Evolutionary conservation across 2,113 vertebrate species (phyloP), one percentile per base, ranked within the genome.

Genomic region (Coreoperca whiteheadi): DNA sequence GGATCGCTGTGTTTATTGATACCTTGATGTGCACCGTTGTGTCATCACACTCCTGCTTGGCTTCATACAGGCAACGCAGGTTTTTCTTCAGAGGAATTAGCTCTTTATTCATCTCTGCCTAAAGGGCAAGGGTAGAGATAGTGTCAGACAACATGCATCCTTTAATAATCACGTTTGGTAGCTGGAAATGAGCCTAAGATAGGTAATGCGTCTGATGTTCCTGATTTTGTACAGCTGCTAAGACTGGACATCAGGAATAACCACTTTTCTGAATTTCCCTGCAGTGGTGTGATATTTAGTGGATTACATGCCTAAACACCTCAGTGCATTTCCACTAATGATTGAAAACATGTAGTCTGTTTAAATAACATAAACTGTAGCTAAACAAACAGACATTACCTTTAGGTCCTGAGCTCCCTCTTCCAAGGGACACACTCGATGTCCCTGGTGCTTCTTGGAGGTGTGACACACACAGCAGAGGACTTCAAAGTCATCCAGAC

Each of bases 401-500:
- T 94, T 96, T 16, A 95, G 94, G 68, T 96, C 95, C 28, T 93
- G 93, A 0, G 95, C 93, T 8, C 93, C 96, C 84, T 96, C 96
- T 0, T 96, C 95, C 64, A 96, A 20, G 0, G 95, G 96, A 79
- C 93, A 94, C 46, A 96, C 85, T n/a, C 64, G 5, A 74, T 96
- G 96, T 20, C 94, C 95, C 18, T 91, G 91, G 66, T 96, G 96
- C 78, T 94, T 96, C 84, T 93, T 95, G 53, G 96, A 96, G 0
- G 94, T 94, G 78, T 95, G 94, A 87, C 96, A 96, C 63, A 96
- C 92, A 46, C 94, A 95, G 86, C 96, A 96, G 66, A 96, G 89
- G 41, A 89, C 91, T 76, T 96, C 95, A 23, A 85, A 83, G 56
- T 96, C 96, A 32, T 95, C 85, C 64, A 91, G 86, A 76, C 96